These are phyloP conservation scores for Megaustenia siamemsis DNA, from an alignment of 2,888 invertebrate species.

Conservation along the genomic window DNA sequence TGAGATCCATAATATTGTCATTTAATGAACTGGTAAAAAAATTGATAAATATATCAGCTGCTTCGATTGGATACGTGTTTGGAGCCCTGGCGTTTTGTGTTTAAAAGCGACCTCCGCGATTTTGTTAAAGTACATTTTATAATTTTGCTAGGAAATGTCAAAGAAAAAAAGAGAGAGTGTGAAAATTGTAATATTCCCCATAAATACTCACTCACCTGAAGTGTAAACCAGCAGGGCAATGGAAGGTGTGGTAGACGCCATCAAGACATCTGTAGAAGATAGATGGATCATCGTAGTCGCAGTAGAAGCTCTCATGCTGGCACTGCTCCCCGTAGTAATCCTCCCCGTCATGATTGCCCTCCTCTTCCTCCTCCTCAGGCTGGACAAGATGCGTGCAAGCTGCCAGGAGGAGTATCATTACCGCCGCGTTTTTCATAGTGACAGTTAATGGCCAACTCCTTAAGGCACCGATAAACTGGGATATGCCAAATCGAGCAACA, in stretches of 20 bases:
- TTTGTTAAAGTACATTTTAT: too few species aligned
- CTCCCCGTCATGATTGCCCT: background rate
- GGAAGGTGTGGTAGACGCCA: slow-evolving; percentile 54
- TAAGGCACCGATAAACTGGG: too few species aligned
- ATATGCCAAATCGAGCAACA: too few species aligned
- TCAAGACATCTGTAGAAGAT: slow-evolving; percentile 61
- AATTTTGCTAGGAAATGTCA: too few species aligned
- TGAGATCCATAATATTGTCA: too few species aligned
- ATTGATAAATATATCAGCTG: too few species aligned
- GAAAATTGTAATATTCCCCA: background rate
- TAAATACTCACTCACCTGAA: slow-evolving; percentile 35
- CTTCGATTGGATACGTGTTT: too few species aligned
- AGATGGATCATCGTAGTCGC: slow-evolving; percentile 58
- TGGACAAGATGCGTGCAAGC: background rate
- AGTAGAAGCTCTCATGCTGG: slow-evolving; percentile 59
- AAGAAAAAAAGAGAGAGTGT: too few species aligned
- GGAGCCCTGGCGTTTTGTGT: too few species aligned
- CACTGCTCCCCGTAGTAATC: slow-evolving; percentile 34
- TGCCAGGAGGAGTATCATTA: background rate
- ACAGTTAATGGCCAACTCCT: too few species aligned
- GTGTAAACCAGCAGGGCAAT: slow-evolving; percentile 32
- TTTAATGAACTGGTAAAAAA: too few species aligned
- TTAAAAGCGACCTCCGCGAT: too few species aligned
- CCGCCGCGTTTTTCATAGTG: background rate
- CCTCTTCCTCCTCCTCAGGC: background rate